Evolutionary conservation across 2,797 vertebrate genomes (phyloP), one percentile per base, ranked within the genome.

Genomic region (Cacajao melanocephalus): DNA sequence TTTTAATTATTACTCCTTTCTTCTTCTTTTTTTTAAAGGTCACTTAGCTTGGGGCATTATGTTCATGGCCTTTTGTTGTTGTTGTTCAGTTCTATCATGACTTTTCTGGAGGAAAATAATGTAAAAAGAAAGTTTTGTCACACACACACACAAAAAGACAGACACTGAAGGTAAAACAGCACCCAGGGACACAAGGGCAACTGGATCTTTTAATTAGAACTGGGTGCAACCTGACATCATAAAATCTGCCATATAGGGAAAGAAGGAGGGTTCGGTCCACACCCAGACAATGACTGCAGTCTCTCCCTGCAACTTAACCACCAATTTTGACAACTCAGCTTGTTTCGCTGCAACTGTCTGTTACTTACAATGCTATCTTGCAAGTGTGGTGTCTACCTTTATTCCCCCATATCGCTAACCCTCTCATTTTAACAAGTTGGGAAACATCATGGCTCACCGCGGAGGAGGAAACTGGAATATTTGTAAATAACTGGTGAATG

Each of bases 381-480:
- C 10, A 46, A 15, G 8, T 14, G 13, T 9, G 39, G 22, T 72
- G 64, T 67, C 67, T 79, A 26, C 46, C 55, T 58, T 82, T 84
- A 12, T 58, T 44, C 33, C 26, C 33, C 55, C 61, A 4, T 20
- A 12, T 9, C 5, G 10, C 11, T 81, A 76, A 4, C 19, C 20
- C 52, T 96, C 39, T 46, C 7, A 58, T 64, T 83, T 44, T 52
- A 94, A 26, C 70, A n/a, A 78, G 61, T 58, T 91, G 48, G 79
- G 58, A 78, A 64, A 36, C 15, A 50, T 8, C 13, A 1, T 13
- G 80, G 75, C 41, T 14, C 0, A 1, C 87, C 24, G 52, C 1
- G 26, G 91, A 88, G 88, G 80, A 90, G 72, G 94, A 76, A 85
- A 58, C 20, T 57, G 81, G 39, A 96, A 88, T 88, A 94, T 93